Base-by-base conservation (phyloP, 2,113 vertebrate genomes). In the Boulengeromyrus knoepffleri region DNA sequence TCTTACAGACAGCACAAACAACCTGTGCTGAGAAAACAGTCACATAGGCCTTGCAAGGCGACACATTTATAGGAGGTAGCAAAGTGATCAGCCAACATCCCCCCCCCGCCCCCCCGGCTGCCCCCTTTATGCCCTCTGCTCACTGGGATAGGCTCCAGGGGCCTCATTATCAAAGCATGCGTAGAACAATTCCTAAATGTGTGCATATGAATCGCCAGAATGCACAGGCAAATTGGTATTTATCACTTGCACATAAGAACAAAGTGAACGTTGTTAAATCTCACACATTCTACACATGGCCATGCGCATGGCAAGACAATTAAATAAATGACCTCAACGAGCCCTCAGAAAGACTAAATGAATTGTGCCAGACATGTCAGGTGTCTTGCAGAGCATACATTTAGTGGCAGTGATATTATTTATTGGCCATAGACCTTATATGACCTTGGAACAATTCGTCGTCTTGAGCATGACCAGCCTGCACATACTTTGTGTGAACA, bases 71-170 rank as follows among this genome's bases (percentile, higher is more conserved):
- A 62, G 5, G 3, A 12, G 84, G 21, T 15, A 47, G 15, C 8
- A 27, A 47, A 36, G 47, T 42, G 19, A 46, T 56, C 5, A 24
- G 21, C 62, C 24, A 27, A 31, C 52, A 17, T 19, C 13, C 50
- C 50, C n/a, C 21, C 1, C 1, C 7, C 19, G 0, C 24, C n/a
- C 13, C 50, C 50, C n/a, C 21, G 0, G 0, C 7, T 5, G 0
- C 24, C n/a, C 66, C 27, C 27, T 3, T 27, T 1, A 12, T 27
- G 66, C 66, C 8, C 66, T 27, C 66, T 27, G n/a, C 8, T 70
- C 27, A 27, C 27, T 74, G 66, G 4, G 66, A 70, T 5, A 74
- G 27, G 12, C 12, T 36, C 9, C 12, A 13, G 9, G 27, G 56
- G 2, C 8, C 24, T n/a, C 21, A 24, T 21, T 62, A 62, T 62